phyloP scores from a whole-genome alignment of 2,797 vertebrate genomes.

The Fistularia commersonii region DNA sequence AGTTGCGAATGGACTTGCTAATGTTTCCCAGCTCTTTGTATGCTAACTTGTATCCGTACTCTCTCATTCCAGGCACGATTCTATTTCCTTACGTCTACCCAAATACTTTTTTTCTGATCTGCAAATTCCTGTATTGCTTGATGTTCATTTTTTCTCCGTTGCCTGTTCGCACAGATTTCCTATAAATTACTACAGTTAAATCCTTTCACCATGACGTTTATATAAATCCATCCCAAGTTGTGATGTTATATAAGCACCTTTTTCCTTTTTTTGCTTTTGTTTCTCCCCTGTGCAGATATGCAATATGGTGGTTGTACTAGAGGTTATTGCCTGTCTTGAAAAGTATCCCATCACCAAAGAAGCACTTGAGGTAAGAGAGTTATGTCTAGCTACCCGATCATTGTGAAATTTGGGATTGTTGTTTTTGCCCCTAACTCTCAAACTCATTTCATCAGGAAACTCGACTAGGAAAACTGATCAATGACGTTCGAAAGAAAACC shows the following conservation, averaged over 20 bases:
- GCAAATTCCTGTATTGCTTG: no score
- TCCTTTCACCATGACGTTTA: no score
- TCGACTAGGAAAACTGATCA: conserved; percentile 94
- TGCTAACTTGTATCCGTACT: conserved; percentile 20
- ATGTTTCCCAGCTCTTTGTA: conserved; percentile 4
- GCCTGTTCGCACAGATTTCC: no score
- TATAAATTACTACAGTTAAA: no score
- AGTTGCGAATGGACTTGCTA: conserved; percentile 29
- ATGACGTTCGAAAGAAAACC: conserved; percentile 97
- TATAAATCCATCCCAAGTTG: no score
- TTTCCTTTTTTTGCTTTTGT: conserved; percentile 5
- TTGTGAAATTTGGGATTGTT: neutral
- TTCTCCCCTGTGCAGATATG: conserved; percentile 81
- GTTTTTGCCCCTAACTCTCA: no score
- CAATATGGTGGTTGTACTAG: conserved; percentile 97
- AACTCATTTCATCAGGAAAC: conserved; percentile 88
- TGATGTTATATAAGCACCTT: no score
- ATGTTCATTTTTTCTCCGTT: no score
- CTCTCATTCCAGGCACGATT: conserved; percentile 18
- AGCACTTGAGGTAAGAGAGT: conserved; percentile 88
- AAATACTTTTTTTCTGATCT: no score
- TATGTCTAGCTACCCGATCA: neutral
- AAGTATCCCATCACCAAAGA: conserved; percentile 99
- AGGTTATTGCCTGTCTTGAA: conserved; percentile 96
- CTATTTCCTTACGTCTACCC: neutral